A percentile compares a stretch with the other conserved stretches of the same genome.
These are phyloP conservation scores for Brevimyrus niger DNA, from an alignment of 2,113 vertebrate genomes.

Conservation along the genomic window DNA sequence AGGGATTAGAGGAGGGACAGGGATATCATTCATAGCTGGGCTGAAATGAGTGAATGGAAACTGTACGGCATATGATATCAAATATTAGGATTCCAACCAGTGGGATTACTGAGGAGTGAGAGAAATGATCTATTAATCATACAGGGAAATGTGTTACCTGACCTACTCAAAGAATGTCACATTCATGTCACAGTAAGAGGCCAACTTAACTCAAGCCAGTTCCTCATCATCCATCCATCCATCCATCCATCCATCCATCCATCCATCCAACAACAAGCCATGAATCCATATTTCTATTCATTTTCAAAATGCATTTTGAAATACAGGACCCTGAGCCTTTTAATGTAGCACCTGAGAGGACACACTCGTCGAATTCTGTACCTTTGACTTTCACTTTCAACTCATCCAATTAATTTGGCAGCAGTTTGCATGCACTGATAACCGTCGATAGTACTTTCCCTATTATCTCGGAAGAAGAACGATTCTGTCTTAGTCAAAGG, in stretches of 20 bases:
- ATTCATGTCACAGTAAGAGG: not conserved
- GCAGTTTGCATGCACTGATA: not conserved
- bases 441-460: not conserved
- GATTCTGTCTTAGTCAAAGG: not conserved
- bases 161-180: not conserved
- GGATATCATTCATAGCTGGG: not conserved
- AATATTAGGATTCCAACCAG: not conserved
- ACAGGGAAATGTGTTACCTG: not conserved
- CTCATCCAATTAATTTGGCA: not conserved
- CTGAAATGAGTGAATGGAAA: not conserved
- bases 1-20: not conserved
- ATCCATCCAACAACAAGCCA: not conserved
- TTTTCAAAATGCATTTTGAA: not conserved
- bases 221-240: not conserved
- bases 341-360: not conserved
- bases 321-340: not conserved
- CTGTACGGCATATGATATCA: not conserved
- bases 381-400: not conserved
- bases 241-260: not conserved
- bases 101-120: not conserved
- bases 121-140: not conserved
- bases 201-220: not conserved
- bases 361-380: not conserved
- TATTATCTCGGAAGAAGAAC: not conserved
- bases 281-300: not conserved